Base-by-base conservation (phyloP, 2,797 vertebrate genomes). In the Alectoris magna region DNA sequence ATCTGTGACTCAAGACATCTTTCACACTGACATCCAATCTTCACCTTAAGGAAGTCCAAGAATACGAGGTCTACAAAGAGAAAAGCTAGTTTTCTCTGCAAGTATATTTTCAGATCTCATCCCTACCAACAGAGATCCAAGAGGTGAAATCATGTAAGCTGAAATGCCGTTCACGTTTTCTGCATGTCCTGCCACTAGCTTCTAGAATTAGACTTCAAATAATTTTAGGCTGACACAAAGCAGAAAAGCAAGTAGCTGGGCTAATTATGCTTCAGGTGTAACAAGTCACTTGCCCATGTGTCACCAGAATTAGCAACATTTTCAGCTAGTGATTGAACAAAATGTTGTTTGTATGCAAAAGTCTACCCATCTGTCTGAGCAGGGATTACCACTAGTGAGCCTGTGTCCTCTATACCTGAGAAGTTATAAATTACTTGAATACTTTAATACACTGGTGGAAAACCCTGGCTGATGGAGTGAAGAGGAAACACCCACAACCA, bases 371-470 rank as follows among this genome's bases (percentile, higher is more conserved):
- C 88, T 82, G 88, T 92, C 91, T 94, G 72, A 93, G 77, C 3
- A 73, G 81, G 80, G 95, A 96, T 94, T 96, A 96, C 31, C 1
- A 3, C 41, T 91, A 96, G 93, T 39, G 41, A 94, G 71, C 74
- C 70, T 49, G 17, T 79, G 84, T 75, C 84, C 93, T 51, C 38
- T 58, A 68, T 78, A 60, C 31, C 71, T 76, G 15, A 0, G 12
- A 84, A 64, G 48, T 90, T 87, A 93, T 84, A 91, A 84, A 93
- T 82, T 70, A 87, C 64, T 91, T 76, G 82, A 91, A 91, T 80
- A 62, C 74, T 84, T 91, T 96, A 94, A 94, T 88, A 86, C 87
- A 62, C 56, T 0, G 0, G 34, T 73, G 51, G 90, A 94, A 95
- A 68, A 36, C 2, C 23, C 63, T 51, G 51, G 22, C 36, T 59